Conservation (phyloP, 1,140 invertebrate genomes). For the Drosophila tristis region DNA sequence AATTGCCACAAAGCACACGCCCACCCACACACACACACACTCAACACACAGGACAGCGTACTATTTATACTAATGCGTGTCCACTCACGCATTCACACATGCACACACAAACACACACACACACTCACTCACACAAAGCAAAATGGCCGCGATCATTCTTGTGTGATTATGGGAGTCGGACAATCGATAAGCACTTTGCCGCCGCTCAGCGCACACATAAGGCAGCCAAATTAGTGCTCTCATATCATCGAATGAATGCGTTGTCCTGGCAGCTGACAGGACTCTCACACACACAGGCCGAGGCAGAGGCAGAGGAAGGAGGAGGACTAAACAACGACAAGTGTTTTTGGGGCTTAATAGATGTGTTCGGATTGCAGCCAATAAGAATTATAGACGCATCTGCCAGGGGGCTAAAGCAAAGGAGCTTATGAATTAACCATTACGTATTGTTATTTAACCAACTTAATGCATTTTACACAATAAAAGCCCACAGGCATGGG, state of each 20-base stretch:
- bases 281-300: neutral
- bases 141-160: slow-evolving; percentile 53
- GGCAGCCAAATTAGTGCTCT: slow-evolving; percentile 31
- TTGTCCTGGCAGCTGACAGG: slow-evolving; percentile 46
- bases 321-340: slow-evolving; percentile 54
- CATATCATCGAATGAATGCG: slow-evolving; percentile 5
- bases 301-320: neutral
- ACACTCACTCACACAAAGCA: slow-evolving; percentile 4
- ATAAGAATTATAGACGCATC: slow-evolving; percentile 48
- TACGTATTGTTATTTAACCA: slow-evolving; percentile 40
- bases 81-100: slow-evolving; percentile 14
- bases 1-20: slow-evolving; percentile 32
- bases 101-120: slow-evolving; percentile 1
- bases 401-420: slow-evolving; percentile 7
- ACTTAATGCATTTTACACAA: slow-evolving; percentile 21
- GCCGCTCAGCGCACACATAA: slow-evolving; percentile 13
- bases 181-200: slow-evolving; percentile 53
- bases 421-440: slow-evolving; percentile 32
- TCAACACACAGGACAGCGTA: neutral
- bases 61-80: neutral
- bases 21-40: slow-evolving; percentile 1
- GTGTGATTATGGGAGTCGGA: slow-evolving; percentile 57
- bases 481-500: neutral
- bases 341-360: slow-evolving; percentile 63
- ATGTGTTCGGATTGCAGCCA: slow-evolving; percentile 41